phyloP scores from a whole-genome alignment of 2,113 vertebrate species.

The Chaetodon trifascialis region DNA sequence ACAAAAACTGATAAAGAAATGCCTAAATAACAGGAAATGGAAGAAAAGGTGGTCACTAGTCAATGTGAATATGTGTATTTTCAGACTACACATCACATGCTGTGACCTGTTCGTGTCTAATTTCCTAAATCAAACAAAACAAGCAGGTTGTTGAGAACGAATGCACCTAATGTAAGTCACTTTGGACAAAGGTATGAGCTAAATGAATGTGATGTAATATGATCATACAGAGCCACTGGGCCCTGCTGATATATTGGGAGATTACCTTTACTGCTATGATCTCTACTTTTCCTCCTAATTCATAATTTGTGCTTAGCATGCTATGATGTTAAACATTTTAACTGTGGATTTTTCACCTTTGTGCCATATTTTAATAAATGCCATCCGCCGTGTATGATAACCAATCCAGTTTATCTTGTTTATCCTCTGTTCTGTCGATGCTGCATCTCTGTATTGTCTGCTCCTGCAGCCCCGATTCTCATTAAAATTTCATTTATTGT shows the following conservation, averaged over 20 bases:
- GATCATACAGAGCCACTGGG: background rate
- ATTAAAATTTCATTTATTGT: slow-evolving; percentile 5
- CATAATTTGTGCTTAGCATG: no score
- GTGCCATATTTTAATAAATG: background rate
- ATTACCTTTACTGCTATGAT: background rate
- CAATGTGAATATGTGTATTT: background rate
- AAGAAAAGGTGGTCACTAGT: background rate
- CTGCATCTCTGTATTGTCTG: background rate
- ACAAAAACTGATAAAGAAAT: background rate
- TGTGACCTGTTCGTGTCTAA: background rate
- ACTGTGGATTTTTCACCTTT: background rate
- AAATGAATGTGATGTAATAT: background rate
- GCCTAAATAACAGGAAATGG: background rate
- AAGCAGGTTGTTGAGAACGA: background rate
- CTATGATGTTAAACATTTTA: background rate
- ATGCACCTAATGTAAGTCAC: background rate
- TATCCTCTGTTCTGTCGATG: slow-evolving; percentile 3
- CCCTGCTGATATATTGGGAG: background rate
- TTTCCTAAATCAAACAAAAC: background rate
- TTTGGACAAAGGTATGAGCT: background rate
- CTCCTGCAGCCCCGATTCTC: background rate
- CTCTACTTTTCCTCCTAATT: background rate
- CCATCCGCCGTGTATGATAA: background rate
- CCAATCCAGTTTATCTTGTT: background rate
- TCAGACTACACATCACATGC: background rate